Conservation (phyloP, 2,113 vertebrate species). For the Elgaria multicarinata region DNA sequence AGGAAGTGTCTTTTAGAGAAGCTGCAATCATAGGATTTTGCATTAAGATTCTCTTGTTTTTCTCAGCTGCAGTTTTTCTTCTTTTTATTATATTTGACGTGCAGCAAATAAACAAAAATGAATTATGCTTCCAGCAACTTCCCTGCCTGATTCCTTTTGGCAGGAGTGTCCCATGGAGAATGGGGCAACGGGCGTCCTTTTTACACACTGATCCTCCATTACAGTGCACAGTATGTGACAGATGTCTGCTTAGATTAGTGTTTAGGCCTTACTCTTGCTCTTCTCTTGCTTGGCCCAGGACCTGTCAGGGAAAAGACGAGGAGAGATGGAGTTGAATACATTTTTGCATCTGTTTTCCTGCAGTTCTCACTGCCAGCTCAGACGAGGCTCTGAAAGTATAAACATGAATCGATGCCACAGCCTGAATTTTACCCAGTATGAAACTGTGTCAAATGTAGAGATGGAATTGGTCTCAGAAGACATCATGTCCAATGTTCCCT, state of each 20-base stretch:
- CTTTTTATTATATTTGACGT: not conserved
- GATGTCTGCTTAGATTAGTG: slow-evolving; percentile 17
- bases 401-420: not conserved
- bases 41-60: slow-evolving; percentile 5
- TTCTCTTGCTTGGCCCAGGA: not conserved
- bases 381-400: not conserved
- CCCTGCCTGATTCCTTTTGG: slow-evolving; percentile 25
- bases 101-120: slow-evolving; percentile 31
- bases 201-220: slow-evolving; percentile 13
- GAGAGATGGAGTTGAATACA: not conserved
- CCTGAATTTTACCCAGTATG: not conserved
- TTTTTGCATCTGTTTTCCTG: not conserved
- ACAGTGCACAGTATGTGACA: slow-evolving; percentile 1
- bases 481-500: not conserved
- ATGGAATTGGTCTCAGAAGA: not conserved
- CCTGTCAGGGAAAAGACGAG: not conserved
- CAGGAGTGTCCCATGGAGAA: slow-evolving; percentile 23
- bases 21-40: slow-evolving; percentile 5
- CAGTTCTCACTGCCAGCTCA: not conserved
- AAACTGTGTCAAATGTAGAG: accelerated
- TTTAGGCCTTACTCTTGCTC: not conserved
- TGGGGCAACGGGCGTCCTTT: slow-evolving; percentile 14
- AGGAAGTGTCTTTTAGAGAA: slow-evolving; percentile 5
- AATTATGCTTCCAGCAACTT: slow-evolving; percentile 31
- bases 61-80: not conserved